Conservation (phyloP, 2,888 invertebrate genomes). For the Epirrhoe alternata region DNA sequence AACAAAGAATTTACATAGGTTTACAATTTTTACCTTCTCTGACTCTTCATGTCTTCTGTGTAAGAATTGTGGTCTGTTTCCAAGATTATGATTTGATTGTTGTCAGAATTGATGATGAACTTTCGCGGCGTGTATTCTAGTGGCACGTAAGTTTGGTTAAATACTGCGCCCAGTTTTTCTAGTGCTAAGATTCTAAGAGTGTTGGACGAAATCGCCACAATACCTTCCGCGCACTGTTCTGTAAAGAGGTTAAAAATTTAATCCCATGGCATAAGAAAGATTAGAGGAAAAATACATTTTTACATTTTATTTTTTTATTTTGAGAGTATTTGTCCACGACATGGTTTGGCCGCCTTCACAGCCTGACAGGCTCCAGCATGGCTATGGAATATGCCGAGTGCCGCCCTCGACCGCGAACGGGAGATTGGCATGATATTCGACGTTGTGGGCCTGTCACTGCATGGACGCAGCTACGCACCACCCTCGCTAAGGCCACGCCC, state of each 20-base stretch:
- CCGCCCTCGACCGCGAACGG: conserved; percentile 79
- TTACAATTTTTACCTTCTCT: conserved; percentile 84
- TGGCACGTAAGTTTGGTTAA: conserved; percentile 97
- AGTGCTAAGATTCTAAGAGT: conserved; percentile 98
- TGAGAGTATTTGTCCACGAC: conserved; percentile 84
- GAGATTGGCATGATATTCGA: conserved; percentile 86
- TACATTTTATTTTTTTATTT: no score
- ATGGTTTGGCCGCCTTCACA: conserved; percentile 89
- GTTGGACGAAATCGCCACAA: conserved; percentile 99
- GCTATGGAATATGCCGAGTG: conserved; percentile 91
- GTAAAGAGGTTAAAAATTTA: conserved; percentile 44
- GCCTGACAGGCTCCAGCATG: conserved; percentile 89
- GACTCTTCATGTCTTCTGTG: conserved; percentile 97
- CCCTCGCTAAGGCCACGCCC: conserved; percentile 62
- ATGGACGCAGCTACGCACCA: conserved; percentile 81
- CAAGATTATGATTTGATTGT: conserved; percentile 94
- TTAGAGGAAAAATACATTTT: no score
- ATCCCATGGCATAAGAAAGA: neutral
- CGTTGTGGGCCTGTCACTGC: conserved; percentile 85
- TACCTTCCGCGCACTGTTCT: conserved; percentile 99
- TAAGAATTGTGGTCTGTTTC: conserved; percentile 99
- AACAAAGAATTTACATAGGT: neutral
- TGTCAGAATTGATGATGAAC: conserved; percentile 96
- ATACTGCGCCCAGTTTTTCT: conserved; percentile 99
- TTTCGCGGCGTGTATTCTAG: conserved; percentile 98